A percentile compares a stretch with the other conserved stretches of the same genome.
Evolutionary conservation across 1,140 invertebrate species (phyloP).

Genomic region (Apis florea): DNA sequence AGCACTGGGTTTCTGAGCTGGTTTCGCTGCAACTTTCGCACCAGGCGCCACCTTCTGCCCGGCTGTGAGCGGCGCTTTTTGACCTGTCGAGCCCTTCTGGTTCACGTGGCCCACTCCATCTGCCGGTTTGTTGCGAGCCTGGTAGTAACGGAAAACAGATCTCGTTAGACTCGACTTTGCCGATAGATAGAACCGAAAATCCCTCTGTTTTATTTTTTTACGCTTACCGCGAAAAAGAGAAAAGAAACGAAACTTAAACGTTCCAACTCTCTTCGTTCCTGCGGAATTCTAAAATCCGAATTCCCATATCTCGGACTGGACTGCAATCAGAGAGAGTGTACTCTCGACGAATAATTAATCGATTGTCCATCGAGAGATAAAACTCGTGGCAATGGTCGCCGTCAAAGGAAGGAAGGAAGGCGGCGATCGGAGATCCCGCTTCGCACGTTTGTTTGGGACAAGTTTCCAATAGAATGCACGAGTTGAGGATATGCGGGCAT

Average conservation of each 20-base stretch:
- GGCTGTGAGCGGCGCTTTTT: slow-evolving; percentile 78
- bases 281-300: too few species aligned
- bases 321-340: too few species aligned
- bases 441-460: not conserved
- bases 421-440: not conserved
- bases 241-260: too few species aligned
- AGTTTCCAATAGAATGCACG: not conserved
- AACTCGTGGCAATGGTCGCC: too few species aligned
- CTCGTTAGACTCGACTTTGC: slow-evolving; percentile 43
- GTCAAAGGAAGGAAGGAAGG: not conserved
- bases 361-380: too few species aligned
- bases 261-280: too few species aligned
- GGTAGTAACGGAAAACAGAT: slow-evolving; percentile 53
- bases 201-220: too few species aligned
- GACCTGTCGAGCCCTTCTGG: slow-evolving; percentile 83
- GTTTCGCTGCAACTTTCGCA: slow-evolving; percentile 81
- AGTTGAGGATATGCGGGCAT: not conserved
- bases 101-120: slow-evolving; percentile 86
- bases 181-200: too few species aligned
- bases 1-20: slow-evolving; percentile 79
- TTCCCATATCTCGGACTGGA: not conserved
- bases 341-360: too few species aligned
- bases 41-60: slow-evolving; percentile 83
- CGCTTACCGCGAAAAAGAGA: too few species aligned
- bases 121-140: slow-evolving; percentile 91